Evolutionary conservation across 2,113 vertebrate genomes (phyloP).

Genomic region (Piaya cayana): DNA sequence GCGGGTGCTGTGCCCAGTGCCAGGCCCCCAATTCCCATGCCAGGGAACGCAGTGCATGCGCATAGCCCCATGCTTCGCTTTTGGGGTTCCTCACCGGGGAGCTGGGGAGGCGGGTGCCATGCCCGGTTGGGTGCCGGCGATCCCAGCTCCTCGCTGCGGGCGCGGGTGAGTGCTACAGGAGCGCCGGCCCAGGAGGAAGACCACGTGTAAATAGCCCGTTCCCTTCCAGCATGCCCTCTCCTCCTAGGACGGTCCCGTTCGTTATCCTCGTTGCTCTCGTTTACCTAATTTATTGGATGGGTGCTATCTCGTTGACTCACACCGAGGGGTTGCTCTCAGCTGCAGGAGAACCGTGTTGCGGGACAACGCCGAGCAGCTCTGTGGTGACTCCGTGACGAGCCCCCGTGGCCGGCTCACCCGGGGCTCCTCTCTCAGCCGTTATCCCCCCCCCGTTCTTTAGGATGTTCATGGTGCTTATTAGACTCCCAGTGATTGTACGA

Average conservation of each 20-base stretch:
- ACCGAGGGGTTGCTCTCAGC: constrained; percentile 52
- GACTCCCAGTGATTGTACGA: constrained; percentile 77
- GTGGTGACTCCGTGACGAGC: constrained; percentile 62
- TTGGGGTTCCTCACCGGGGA: neutral
- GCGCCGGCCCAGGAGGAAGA: constrained; percentile 10
- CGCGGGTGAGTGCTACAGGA: neutral
- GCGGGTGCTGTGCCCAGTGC: neutral
- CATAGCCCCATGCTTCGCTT: neutral
- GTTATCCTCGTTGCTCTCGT: constrained; percentile 44
- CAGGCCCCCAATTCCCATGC: neutral
- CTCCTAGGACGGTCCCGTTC: constrained; percentile 23
- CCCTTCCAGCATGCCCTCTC: constrained; percentile 39
- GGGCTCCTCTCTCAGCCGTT: constrained; percentile 64
- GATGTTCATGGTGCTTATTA: constrained; percentile 75
- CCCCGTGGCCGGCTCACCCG: constrained; percentile 75
- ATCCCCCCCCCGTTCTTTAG: constrained; percentile 50
- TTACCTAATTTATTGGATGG: constrained; percentile 79
- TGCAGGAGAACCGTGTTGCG: constrained; percentile 71
- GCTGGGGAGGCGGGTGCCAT: neutral
- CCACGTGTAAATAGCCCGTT: constrained; percentile 73
- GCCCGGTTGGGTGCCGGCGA: neutral
- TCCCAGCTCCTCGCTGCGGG: neutral
- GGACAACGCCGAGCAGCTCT: constrained; percentile 73
- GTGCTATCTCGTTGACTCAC: constrained; percentile 74
- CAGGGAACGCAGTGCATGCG: neutral